Percentiles rank a stretch among this genome's conserved stretches.
Conservation (phyloP, 2,113 vertebrate species). For the Tupaia chinensis region DNA sequence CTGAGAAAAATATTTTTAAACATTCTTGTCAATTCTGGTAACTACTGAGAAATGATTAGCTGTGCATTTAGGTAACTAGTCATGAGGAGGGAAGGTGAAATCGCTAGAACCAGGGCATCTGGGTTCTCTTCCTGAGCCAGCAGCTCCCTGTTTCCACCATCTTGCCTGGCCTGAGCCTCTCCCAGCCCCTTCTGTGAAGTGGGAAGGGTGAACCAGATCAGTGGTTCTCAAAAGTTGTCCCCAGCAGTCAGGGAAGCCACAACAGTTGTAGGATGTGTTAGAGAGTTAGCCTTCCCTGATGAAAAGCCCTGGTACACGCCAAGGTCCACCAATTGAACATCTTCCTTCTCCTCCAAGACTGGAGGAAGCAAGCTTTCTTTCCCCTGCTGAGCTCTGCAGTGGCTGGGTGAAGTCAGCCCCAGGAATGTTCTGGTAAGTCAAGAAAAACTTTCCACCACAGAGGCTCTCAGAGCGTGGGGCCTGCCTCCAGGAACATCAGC, state of each 20-base stretch:
- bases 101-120: rapidly evolving
- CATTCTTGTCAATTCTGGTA: not conserved
- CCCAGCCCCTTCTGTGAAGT: not conserved
- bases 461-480: not conserved
- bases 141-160: not conserved
- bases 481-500: no score
- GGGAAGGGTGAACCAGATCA: not conserved
- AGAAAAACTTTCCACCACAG: not conserved
- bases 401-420: not conserved
- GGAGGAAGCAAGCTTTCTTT: not conserved
- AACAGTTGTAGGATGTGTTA: not conserved
- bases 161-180: not conserved
- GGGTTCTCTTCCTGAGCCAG: not conserved
- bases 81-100: not conserved
- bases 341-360: not conserved
- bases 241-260: not conserved
- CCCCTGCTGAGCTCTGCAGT: not conserved
- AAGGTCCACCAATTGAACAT: not conserved
- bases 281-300: not conserved
- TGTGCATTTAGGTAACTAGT: not conserved
- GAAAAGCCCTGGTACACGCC: not conserved
- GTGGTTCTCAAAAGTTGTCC: not conserved
- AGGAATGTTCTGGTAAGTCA: not conserved
- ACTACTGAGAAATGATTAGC: not conserved
- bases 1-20: not conserved